Evolutionary conservation across 2,888 invertebrate genomes (phyloP).

Genomic region (Andrena flavipes): DNA sequence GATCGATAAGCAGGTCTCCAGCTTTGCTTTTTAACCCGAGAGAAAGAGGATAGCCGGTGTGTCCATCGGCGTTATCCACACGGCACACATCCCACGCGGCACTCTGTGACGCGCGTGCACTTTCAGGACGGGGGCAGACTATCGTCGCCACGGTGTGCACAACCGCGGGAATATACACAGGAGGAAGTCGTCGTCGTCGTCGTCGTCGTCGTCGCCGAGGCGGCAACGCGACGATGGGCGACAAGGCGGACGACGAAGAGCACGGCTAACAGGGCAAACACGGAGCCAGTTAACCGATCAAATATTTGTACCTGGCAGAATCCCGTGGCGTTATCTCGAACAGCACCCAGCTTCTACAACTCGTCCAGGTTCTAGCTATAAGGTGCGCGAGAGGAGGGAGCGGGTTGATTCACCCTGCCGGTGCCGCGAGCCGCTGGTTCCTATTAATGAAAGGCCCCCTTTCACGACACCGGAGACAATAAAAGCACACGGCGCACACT

Average conservation of each 20-base stretch:
- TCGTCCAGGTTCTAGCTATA: conserved; percentile 1
- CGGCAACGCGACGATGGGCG: conserved; percentile 24
- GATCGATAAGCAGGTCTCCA: conserved; percentile 54
- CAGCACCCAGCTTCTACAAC: conserved; percentile 72
- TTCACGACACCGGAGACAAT: conserved; percentile 76
- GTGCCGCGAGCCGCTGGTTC: conserved; percentile 44
- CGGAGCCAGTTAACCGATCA: conserved; percentile 80
- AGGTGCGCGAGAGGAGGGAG: conserved; percentile 23
- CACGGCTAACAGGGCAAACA: conserved; percentile 77
- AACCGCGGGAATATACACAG: conserved; percentile 48
- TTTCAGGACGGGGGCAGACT: conserved; percentile 20
- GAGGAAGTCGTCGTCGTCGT: conserved; percentile 47
- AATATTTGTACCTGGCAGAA: conserved; percentile 80
- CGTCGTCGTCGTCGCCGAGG: neutral
- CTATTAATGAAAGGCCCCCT: conserved; percentile 80
- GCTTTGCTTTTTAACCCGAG: conserved; percentile 50
- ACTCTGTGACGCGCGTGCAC: conserved; percentile 39
- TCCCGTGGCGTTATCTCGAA: conserved; percentile 77
- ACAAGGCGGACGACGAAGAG: conserved; percentile 49
- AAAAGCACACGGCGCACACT: conserved; percentile 65
- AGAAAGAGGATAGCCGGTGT: conserved; percentile 25
- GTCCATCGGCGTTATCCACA: conserved; percentile 60
- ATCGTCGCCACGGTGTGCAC: conserved; percentile 56
- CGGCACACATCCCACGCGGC: conserved; percentile 52
- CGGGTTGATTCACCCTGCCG: conserved; percentile 74